Evolutionary conservation across 2,797 vertebrate genomes (phyloP), one percentile per base, ranked within the genome.

Genomic region (Ctenopoma multispine): DNA sequence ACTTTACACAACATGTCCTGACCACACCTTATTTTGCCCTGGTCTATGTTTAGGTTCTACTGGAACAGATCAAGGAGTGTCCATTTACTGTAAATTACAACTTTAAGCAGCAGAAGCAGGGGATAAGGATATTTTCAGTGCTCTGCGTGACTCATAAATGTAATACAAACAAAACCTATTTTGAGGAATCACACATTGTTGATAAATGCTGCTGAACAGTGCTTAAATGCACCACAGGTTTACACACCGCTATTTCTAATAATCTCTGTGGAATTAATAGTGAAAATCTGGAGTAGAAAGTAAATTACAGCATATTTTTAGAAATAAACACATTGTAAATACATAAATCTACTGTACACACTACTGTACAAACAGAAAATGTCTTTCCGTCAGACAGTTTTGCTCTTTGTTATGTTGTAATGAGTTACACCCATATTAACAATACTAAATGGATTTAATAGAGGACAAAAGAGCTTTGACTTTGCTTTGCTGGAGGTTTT

Each of bases 11-110:
- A 23, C 20, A 27, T 41, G 68, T 15, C 24, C 17, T 31, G 54
- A 21, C 82, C 87, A 83, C 90, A 53, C 90, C 90, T 84, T 87
- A 81, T 89, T 90, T 84, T 86, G 73, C 84, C 87, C 77, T 81
- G 24, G 24, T 77, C 64, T 41, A 31, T 15, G 34, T 20, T 23
- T 20, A 21, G 17, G 7, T 59, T 68, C 66, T 68, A 36, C 43
- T 21, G 29, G 66, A 61, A 65, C 44, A 72, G 56, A 67, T 12
- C 23, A 27, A 72, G 78, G 82, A 72, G 82, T 81, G 77, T 70
- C 48, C 57, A 81, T 91, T 92, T 92, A 91, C 89, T 86, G 87
- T 89, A 80, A 90, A 86, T 76, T 24, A 57, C 23, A 74, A 58
- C 41, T 55, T 75, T 54, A 17, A 49, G n/a, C 4, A 49, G 20